phyloP scores from a whole-genome alignment of 2,797 vertebrate species.

The Gorsachius magnificus region DNA sequence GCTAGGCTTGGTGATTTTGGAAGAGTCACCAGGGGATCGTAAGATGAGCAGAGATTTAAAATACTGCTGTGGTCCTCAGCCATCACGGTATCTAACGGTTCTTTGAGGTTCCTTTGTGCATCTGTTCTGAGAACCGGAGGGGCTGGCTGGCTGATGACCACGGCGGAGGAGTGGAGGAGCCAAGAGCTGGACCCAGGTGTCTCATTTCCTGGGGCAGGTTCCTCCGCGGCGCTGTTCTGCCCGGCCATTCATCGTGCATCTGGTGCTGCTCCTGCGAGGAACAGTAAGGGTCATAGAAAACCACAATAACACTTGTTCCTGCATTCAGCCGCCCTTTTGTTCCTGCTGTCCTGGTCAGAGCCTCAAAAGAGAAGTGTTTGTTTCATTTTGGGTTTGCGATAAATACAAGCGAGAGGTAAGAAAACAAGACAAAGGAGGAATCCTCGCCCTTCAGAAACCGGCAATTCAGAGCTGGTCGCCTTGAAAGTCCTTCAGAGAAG shows the following conservation, averaged over 20 bases:
- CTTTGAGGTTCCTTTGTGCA: background rate
- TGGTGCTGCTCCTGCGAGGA: slow-evolving; percentile 34
- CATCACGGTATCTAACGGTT: background rate
- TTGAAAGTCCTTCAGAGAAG: slow-evolving; percentile 24
- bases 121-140: background rate
- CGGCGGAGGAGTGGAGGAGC: background rate
- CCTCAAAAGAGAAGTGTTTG: slow-evolving; percentile 29
- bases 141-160: background rate
- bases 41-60: background rate
- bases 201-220: slow-evolving; percentile 48
- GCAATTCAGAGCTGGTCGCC: slow-evolving; percentile 23
- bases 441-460: background rate
- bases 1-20: background rate
- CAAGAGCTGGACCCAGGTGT: slow-evolving; percentile 46
- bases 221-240: background rate
- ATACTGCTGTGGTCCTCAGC: background rate
- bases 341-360: slow-evolving; percentile 42
- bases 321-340: slow-evolving; percentile 38
- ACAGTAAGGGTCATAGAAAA: slow-evolving; percentile 4
- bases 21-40: background rate
- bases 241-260: slow-evolving; percentile 22
- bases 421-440: slow-evolving; percentile 36
- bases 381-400: slow-evolving; percentile 29
- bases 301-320: slow-evolving; percentile 39
- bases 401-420: slow-evolving; percentile 25